Percentiles rank a stretch among this genome's conserved stretches.
phyloP scores from a whole-genome alignment of 2,797 vertebrate genomes.

The Calcarius lapponicus region DNA sequence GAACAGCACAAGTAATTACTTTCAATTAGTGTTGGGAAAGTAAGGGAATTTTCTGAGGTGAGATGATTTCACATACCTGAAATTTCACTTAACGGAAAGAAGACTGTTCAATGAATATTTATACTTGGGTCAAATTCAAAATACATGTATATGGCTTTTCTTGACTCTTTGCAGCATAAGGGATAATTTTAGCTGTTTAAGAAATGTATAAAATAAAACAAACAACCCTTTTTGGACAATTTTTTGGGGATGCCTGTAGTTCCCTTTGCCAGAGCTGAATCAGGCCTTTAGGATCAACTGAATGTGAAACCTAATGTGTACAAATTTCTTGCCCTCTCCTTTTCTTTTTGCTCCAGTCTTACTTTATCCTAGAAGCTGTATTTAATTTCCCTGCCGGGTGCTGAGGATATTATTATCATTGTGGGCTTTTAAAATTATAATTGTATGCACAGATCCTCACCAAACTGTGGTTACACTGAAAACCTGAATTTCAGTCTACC shows the following conservation, averaged over 20 bases:
- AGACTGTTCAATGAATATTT: conserved; percentile 7
- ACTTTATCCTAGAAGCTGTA: neutral
- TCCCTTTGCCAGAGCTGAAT: neutral
- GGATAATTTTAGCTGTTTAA: neutral
- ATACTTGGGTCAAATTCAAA: neutral
- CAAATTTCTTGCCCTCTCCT: neutral
- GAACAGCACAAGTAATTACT: conserved; percentile 69
- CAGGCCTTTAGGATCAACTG: neutral
- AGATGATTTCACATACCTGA: conserved; percentile 42
- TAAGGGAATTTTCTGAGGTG: conserved; percentile 48
- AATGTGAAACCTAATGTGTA: neutral
- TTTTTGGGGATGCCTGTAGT: neutral
- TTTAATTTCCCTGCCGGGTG: neutral
- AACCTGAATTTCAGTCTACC: neutral
- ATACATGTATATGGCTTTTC: neutral
- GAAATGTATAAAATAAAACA: neutral
- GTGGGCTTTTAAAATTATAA: neutral
- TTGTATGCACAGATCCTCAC: neutral
- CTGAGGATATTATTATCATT: neutral
- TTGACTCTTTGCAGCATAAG: neutral
- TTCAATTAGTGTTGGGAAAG: conserved; percentile 64
- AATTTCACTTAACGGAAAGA: conserved; percentile 36
- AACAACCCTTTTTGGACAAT: neutral
- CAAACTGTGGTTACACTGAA: neutral
- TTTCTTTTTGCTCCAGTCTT: neutral